These are phyloP conservation scores for Telmatochromis sp. DNA, from an alignment of 2,113 vertebrate species.

Conservation along the genomic window DNA sequence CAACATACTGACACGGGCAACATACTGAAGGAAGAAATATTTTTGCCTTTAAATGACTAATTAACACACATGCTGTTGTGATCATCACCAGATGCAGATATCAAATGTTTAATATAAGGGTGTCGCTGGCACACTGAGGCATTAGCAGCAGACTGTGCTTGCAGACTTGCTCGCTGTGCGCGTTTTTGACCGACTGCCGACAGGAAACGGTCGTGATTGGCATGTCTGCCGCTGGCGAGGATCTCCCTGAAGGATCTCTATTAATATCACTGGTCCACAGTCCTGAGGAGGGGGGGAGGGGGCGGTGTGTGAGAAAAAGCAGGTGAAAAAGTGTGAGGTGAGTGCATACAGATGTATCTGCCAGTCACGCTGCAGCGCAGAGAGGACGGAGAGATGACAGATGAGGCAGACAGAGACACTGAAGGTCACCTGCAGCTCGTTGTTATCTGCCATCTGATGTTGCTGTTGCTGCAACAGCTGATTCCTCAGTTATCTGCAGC, in stretches of 20 bases:
- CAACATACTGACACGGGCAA: background rate
- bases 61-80: background rate
- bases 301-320: background rate
- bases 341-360: background rate
- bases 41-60: background rate
- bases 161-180: background rate
- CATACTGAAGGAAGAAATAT: background rate
- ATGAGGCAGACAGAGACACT: background rate
- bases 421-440: conserved; percentile 25
- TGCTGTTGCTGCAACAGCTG: background rate
- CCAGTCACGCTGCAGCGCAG: background rate
- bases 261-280: conserved; percentile 26
- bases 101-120: background rate
- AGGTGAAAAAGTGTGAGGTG: background rate
- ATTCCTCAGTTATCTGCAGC: background rate
- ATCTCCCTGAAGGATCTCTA: conserved; percentile 40
- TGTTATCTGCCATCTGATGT: conserved; percentile 19
- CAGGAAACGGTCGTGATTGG: conserved; percentile 1
- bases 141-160: background rate
- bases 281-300: background rate
- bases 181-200: background rate
- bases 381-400: background rate
- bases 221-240: background rate
- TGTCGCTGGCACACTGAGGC: rapidly evolving
- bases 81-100: background rate